These are phyloP conservation scores for Gymnocypris eckloni DNA, from an alignment of 2,797 vertebrate species.

Conservation along the genomic window DNA sequence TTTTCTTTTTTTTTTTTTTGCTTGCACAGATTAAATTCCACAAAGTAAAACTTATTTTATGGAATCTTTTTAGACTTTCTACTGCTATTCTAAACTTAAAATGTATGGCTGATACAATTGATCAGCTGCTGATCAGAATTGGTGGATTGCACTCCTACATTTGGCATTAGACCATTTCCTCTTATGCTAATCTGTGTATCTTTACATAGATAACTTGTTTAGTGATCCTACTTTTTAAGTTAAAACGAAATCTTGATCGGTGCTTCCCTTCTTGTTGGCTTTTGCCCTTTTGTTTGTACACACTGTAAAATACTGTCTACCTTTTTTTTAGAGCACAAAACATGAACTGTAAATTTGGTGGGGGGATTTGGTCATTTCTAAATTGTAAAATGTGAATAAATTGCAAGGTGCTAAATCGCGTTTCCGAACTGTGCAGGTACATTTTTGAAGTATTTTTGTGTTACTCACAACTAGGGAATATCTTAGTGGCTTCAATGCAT, in stretches of 20 bases:
- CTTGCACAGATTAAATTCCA: constrained; percentile 18
- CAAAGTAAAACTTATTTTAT: background rate
- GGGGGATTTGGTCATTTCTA: background rate
- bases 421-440: constrained; percentile 19
- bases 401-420: background rate
- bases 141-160: background rate
- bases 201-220: background rate
- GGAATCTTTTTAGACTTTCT: background rate
- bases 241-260: background rate
- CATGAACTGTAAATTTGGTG: background rate
- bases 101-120: background rate
- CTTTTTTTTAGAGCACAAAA: background rate
- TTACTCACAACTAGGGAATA: constrained; percentile 23
- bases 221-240: background rate
- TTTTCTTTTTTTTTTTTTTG: constrained; percentile 8
- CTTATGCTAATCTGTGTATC: background rate
- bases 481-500: background rate
- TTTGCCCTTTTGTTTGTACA: background rate
- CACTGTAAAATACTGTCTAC: background rate
- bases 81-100: background rate
- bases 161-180: background rate
- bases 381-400: constrained; percentile 3
- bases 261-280: background rate
- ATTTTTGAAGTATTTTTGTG: constrained; percentile 14
- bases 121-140: constrained; percentile 12